Conservation (phyloP, 2,888 invertebrate genomes). For the Temnothorax unifasciatus region DNA sequence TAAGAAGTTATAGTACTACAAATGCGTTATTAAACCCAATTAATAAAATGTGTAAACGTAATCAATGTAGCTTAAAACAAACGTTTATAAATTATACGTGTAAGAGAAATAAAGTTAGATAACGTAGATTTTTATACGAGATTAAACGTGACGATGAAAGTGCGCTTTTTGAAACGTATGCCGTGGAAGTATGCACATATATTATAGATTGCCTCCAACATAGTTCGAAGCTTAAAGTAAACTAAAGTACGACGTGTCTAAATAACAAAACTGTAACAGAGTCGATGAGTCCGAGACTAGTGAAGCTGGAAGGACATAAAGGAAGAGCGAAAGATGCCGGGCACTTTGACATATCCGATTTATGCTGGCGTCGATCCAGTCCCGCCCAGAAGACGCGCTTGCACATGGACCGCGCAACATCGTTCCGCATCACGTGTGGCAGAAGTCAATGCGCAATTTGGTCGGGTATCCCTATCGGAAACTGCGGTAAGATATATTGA, state of each 20-base stretch:
- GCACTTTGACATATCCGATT: slow-evolving; percentile 84
- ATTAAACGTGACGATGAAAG: background rate
- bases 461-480: slow-evolving; percentile 80
- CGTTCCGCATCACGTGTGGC: slow-evolving; percentile 69
- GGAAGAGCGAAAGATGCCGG: slow-evolving; percentile 80
- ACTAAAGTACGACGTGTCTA: background rate
- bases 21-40: no score
- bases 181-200: background rate
- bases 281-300: slow-evolving; percentile 38
- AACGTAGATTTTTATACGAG: background rate
- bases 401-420: slow-evolving; percentile 81
- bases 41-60: no score
- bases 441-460: slow-evolving; percentile 74
- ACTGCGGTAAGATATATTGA: slow-evolving; percentile 73
- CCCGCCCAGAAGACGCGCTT: slow-evolving; percentile 80
- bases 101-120: background rate
- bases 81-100: background rate
- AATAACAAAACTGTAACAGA: slow-evolving; percentile 52
- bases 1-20: no score
- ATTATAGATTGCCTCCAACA: background rate
- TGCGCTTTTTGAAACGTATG: background rate
- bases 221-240: background rate
- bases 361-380: slow-evolving; percentile 83
- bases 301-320: slow-evolving; percentile 33
- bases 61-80: background rate